phyloP scores from a whole-genome alignment of 2,797 vertebrate species.

The Melanotaenia parkinsoni region DNA sequence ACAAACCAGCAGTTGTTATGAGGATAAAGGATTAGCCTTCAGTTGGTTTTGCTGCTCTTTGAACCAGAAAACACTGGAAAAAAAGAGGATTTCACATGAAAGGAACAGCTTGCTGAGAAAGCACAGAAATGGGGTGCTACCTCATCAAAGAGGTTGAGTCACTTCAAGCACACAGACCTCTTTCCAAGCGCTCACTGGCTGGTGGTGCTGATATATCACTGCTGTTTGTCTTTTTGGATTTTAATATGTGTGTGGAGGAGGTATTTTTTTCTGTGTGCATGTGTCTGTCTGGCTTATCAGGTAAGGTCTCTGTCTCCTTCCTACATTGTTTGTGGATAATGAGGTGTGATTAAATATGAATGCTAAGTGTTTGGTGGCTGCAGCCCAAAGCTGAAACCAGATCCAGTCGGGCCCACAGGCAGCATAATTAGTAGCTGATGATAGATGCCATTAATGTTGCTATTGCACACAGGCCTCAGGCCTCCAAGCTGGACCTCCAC shows the following conservation, averaged over 20 bases:
- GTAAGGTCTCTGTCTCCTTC: constrained; percentile 81
- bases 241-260: constrained; percentile 33
- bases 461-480: constrained; percentile 60
- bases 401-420: constrained; percentile 73
- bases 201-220: constrained; percentile 16
- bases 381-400: constrained; percentile 83
- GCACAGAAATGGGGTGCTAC: constrained; percentile 54
- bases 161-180: constrained; percentile 56
- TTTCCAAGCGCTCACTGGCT: constrained; percentile 19
- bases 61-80: constrained; percentile 72
- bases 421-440: constrained; percentile 86
- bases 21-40: constrained; percentile 74
- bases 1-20: constrained; percentile 69
- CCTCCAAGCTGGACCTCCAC: constrained; percentile 63
- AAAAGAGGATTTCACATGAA: constrained; percentile 73
- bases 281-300: constrained; percentile 79
- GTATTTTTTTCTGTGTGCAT: constrained; percentile 58
- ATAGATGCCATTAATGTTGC: constrained; percentile 80
- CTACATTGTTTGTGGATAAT: constrained; percentile 85
- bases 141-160: constrained; percentile 75
- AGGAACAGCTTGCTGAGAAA: constrained; percentile 72
- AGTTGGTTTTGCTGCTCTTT: constrained; percentile 75
- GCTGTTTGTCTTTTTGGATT: constrained; percentile 56
- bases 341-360: constrained; percentile 87
- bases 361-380: constrained; percentile 87